These are phyloP conservation scores for Pogonomyrmex californicus DNA, from an alignment of 1,140 invertebrate genomes.

Conservation along the genomic window DNA sequence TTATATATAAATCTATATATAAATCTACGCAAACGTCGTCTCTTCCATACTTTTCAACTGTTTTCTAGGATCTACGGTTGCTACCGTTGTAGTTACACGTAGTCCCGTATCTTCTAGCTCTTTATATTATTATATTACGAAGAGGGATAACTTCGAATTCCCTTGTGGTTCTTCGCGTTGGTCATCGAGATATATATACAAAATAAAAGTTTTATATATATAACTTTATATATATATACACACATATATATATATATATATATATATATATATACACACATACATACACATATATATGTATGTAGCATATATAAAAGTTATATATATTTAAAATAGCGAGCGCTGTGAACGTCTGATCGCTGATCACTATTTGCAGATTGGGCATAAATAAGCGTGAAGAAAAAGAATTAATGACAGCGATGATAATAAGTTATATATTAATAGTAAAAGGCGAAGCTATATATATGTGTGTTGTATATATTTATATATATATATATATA, in stretches of 20 bases:
- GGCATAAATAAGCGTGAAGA: conserved; percentile 69
- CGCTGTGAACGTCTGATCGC: conserved; percentile 43
- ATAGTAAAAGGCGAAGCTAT: conserved; percentile 79
- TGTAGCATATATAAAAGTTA: too few relatives aligned
- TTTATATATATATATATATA: too few relatives aligned
- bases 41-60: conserved; percentile 77
- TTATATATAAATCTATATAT: conserved; percentile 57
- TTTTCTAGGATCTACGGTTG: conserved; percentile 64
- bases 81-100: conserved; percentile 45
- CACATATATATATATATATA: background rate
- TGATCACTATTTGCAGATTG: conserved; percentile 27
- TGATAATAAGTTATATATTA: conserved; percentile 71
- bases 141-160: conserved; percentile 38
- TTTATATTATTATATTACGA: conserved; percentile 68
- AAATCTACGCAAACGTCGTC: conserved; percentile 66
- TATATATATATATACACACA: too few relatives aligned
- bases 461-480: conserved; percentile 70
- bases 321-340: too few relatives aligned
- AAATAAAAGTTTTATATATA: conserved; percentile 36
- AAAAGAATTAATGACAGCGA: conserved; percentile 52
- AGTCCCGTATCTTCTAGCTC: conserved; percentile 58
- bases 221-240: background rate
- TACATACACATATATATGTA: too few relatives aligned
- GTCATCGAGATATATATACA: conserved; percentile 59
- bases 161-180: conserved; percentile 52